Evolutionary conservation across 1,140 invertebrate species (phyloP).

Genomic region (Drosophila prosaltans): DNA sequence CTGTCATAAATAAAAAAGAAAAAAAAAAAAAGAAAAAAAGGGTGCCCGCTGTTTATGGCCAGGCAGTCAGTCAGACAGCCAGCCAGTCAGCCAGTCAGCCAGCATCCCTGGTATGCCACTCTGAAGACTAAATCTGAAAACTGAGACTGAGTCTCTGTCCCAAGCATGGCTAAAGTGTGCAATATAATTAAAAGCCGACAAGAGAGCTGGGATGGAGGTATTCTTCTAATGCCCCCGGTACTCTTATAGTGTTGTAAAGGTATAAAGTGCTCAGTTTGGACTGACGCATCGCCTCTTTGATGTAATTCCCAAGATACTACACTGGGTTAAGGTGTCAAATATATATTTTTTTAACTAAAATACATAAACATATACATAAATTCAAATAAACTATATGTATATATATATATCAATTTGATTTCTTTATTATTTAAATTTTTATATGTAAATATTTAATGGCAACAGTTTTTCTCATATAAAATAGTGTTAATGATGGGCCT

Average conservation of each 20-base stretch:
- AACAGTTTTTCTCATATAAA: not conserved
- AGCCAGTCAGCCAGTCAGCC: slow-evolving; percentile 24
- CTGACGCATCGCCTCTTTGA: slow-evolving; percentile 54
- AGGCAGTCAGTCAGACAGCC: slow-evolving; percentile 35
- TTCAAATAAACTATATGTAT: not conserved
- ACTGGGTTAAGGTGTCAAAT: slow-evolving; percentile 16
- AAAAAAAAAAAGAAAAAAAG: slow-evolving; percentile 64
- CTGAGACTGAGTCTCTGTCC: slow-evolving; percentile 45
- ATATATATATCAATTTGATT: not conserved
- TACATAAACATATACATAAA: not conserved
- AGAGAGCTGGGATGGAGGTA: slow-evolving; percentile 50
- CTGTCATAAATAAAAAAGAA: slow-evolving; percentile 74
- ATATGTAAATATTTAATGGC: not conserved
- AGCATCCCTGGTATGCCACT: slow-evolving; percentile 29
- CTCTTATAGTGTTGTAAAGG: slow-evolving; percentile 60
- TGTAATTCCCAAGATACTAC: slow-evolving; percentile 56
- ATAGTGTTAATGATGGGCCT: not conserved
- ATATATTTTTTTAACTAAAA: not conserved
- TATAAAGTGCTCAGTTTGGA: slow-evolving; percentile 60
- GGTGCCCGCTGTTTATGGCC: slow-evolving; percentile 78
- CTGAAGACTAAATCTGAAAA: slow-evolving; percentile 21
- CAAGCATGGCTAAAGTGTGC: slow-evolving; percentile 79
- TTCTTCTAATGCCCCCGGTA: slow-evolving; percentile 73
- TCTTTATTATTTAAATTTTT: not conserved
- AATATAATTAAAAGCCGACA: slow-evolving; percentile 83